Percentiles rank a stretch among this genome's conserved stretches.
Conservation (phyloP, 1,140 invertebrate species). For the Formica selysi region DNA sequence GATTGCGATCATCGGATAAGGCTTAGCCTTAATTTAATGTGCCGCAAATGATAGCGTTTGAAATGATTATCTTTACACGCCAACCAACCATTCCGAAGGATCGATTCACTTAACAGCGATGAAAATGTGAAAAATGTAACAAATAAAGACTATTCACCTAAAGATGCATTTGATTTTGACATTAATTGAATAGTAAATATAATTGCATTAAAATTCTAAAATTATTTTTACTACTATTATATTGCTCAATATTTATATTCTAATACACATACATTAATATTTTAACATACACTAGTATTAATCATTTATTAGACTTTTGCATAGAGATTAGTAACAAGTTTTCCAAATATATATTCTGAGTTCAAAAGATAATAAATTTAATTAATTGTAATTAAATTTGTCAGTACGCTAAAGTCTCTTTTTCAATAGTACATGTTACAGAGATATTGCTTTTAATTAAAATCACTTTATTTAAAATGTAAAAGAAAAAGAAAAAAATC, state of each 20-base stretch:
- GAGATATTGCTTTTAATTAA: not conserved
- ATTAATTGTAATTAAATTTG: constrained; percentile 17
- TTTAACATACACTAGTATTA: no score
- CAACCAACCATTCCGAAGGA: not conserved
- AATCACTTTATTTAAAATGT: not conserved
- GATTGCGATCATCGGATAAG: constrained; percentile 40
- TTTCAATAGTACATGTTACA: not conserved
- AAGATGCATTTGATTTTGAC: not conserved
- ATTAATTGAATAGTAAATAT: constrained; percentile 31
- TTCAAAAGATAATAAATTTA: not conserved
- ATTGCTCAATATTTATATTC: not conserved
- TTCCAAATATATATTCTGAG: not conserved
- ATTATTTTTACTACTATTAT: not conserved
- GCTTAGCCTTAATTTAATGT: constrained; percentile 49
- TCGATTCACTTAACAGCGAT: constrained; percentile 35
- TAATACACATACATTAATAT: not conserved
- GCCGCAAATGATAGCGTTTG: constrained; percentile 20
- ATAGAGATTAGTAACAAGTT: not conserved
- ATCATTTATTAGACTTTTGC: not conserved
- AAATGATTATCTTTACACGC: constrained; percentile 47
- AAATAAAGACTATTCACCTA: not conserved
- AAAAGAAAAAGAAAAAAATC: not conserved
- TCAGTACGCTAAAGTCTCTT: no score
- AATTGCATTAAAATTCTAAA: not conserved
- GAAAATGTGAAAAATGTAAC: constrained; percentile 23